Evolutionary conservation across 2,888 invertebrate genomes (phyloP).

Genomic region (Pristionchus japonicus): DNA sequence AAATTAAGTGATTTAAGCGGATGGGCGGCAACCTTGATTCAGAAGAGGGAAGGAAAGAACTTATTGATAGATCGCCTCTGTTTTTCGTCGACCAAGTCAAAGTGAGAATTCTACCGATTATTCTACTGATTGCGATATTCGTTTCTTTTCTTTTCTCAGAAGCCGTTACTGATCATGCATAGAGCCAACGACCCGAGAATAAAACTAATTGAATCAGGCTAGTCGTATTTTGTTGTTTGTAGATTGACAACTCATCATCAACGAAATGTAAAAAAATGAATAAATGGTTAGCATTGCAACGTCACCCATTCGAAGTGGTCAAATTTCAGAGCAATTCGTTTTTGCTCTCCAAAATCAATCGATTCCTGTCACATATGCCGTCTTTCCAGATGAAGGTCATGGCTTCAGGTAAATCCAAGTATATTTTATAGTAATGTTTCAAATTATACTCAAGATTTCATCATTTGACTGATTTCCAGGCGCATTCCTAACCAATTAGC

Average conservation of each 20-base stretch:
- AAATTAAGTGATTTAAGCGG: slow-evolving; percentile 50
- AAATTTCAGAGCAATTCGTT: slow-evolving; percentile 60
- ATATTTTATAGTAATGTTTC: not conserved
- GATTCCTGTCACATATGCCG: slow-evolving; percentile 63
- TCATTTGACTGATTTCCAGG: not conserved
- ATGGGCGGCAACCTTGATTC: slow-evolving; percentile 59
- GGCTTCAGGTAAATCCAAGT: slow-evolving; percentile 48
- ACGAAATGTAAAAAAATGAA: no score
- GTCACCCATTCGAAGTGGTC: not conserved
- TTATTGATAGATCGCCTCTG: slow-evolving; percentile 69
- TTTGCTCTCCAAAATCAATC: slow-evolving; percentile 56
- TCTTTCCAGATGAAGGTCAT: slow-evolving; percentile 63
- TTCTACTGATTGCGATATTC: no score
- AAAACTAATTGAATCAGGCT: slow-evolving; percentile 69
- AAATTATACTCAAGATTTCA: not conserved
- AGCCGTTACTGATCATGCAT: slow-evolving; percentile 72
- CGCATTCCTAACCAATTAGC: not conserved
- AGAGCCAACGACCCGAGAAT: slow-evolving; percentile 74
- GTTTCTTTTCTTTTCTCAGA: slow-evolving; percentile 7
- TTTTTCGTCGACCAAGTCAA: slow-evolving; percentile 70
- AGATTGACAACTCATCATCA: no score
- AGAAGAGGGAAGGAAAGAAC: slow-evolving; percentile 65
- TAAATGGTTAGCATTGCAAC: not conserved
- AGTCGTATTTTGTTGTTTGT: not conserved
- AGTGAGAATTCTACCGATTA: not conserved